A percentile compares a stretch with the other conserved stretches of the same genome.
Evolutionary conservation across 2,113 vertebrate genomes (phyloP).

Genomic region (Polypterus bichir): DNA sequence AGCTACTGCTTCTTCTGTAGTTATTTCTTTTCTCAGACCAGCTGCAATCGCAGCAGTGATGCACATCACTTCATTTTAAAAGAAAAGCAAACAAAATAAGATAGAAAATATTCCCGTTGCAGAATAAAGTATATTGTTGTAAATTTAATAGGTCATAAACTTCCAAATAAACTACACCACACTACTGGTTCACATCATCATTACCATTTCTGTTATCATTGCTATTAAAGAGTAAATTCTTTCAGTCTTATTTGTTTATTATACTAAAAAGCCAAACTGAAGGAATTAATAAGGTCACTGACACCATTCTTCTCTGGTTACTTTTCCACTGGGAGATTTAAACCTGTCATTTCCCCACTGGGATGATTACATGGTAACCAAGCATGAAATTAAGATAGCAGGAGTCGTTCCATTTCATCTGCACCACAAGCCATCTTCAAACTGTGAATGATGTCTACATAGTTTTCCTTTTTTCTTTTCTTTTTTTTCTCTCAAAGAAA

Average conservation of each 20-base stretch:
- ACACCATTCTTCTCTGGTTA: constrained; percentile 10
- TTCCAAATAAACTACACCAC: too few species aligned
- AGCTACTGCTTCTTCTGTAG: too few species aligned
- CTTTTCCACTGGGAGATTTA: constrained; percentile 14
- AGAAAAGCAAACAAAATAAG: too few species aligned
- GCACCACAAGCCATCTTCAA: constrained; percentile 20
- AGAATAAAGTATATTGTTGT: too few species aligned
- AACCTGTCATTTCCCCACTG: constrained; percentile 14
- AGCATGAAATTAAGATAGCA: constrained; percentile 13
- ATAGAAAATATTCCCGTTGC: too few species aligned
- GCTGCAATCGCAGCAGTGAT: too few species aligned
- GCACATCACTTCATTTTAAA: too few species aligned
- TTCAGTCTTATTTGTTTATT: neutral
- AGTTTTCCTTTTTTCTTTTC: constrained; percentile 5
- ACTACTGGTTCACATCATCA: too few species aligned
- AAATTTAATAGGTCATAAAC: too few species aligned
- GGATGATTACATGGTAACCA: constrained; percentile 14
- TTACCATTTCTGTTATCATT: too few species aligned
- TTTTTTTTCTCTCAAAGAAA: constrained; percentile 22
- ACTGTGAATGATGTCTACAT: constrained; percentile 15
- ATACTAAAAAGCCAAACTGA: neutral
- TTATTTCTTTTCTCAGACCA: too few species aligned
- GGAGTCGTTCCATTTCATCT: constrained; percentile 11
- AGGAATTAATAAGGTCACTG: constrained; percentile 7
- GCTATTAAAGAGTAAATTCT: constrained; percentile 7